Conservation (phyloP, 2,113 vertebrate genomes). For the Heterocephalus glaber region DNA sequence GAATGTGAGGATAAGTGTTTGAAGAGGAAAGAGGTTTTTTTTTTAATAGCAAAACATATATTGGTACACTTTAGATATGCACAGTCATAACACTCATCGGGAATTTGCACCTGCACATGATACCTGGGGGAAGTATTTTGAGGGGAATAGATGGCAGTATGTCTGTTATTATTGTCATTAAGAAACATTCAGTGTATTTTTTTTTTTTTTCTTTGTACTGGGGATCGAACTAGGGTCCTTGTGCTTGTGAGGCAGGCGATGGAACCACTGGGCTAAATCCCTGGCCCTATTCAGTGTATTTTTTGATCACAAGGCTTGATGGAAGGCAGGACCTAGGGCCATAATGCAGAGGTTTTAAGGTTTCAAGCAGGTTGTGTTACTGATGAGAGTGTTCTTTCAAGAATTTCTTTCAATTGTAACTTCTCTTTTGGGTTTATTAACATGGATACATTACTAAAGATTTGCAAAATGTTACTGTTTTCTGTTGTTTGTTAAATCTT, state of each 20-base stretch:
- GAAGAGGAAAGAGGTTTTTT: neutral
- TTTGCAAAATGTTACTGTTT: slow-evolving; percentile 13
- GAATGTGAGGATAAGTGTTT: neutral
- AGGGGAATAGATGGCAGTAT: neutral
- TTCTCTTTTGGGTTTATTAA: slow-evolving; percentile 44
- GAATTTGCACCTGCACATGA: too few species aligned
- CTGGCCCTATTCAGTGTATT: neutral
- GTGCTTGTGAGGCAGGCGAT: too few species aligned
- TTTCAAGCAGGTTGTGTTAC: slow-evolving; percentile 40
- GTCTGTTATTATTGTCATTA: neutral
- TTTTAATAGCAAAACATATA: too few species aligned
- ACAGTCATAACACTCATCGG: too few species aligned
- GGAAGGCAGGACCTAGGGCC: neutral
- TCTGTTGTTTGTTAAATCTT: neutral
- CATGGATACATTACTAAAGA: slow-evolving; percentile 22
- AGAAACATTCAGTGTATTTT: neutral
- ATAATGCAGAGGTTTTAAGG: neutral
- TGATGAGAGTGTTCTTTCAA: neutral
- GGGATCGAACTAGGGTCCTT: too few species aligned
- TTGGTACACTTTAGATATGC: too few species aligned
- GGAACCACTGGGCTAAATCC: too few species aligned
- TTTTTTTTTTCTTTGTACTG: too few species aligned
- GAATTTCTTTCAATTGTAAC: slow-evolving; percentile 53
- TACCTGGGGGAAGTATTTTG: neutral
- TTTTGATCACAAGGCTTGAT: neutral